Evolutionary conservation across 1,140 invertebrate species (phyloP).

Genomic region (Drosophila prosaltans): DNA sequence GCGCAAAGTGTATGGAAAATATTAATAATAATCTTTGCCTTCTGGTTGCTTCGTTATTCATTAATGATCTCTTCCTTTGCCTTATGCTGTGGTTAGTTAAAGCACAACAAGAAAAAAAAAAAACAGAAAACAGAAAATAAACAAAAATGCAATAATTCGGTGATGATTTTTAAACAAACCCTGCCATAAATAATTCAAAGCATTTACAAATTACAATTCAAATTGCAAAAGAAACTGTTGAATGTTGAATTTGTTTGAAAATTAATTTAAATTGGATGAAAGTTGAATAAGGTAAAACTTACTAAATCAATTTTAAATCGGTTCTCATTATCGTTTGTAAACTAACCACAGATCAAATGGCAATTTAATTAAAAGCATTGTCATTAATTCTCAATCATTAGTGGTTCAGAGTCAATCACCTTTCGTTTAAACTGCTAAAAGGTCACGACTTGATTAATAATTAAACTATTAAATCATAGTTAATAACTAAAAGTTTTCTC

Average conservation of each 20-base stretch:
- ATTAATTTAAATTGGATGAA: constrained; percentile 29
- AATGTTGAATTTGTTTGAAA: constrained; percentile 50
- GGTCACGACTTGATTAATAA: constrained; percentile 37
- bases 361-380: constrained; percentile 3
- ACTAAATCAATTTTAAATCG: not conserved
- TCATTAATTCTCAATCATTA: not conserved
- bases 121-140: not conserved
- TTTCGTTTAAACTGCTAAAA: not conserved
- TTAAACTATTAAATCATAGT: constrained; percentile 43
- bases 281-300: no score
- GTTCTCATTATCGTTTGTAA: not conserved
- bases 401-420: not conserved
- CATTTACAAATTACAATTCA: constrained; percentile 27
- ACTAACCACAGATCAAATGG: no score
- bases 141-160: not conserved
- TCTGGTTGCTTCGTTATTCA: constrained; percentile 43
- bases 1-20: constrained; percentile 72
- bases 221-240: constrained; percentile 40
- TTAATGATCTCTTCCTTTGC: constrained; percentile 45
- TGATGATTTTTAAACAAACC: constrained; percentile 4
- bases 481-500: constrained; percentile 50
- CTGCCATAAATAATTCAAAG: constrained; percentile 34
- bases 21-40: constrained; percentile 65
- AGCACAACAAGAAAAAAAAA: constrained; percentile 14
- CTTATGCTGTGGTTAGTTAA: constrained; percentile 55